Percentiles rank a stretch among this genome's conserved stretches.
phyloP scores from a whole-genome alignment of 2,113 vertebrate species.

The Podilymbus podiceps region DNA sequence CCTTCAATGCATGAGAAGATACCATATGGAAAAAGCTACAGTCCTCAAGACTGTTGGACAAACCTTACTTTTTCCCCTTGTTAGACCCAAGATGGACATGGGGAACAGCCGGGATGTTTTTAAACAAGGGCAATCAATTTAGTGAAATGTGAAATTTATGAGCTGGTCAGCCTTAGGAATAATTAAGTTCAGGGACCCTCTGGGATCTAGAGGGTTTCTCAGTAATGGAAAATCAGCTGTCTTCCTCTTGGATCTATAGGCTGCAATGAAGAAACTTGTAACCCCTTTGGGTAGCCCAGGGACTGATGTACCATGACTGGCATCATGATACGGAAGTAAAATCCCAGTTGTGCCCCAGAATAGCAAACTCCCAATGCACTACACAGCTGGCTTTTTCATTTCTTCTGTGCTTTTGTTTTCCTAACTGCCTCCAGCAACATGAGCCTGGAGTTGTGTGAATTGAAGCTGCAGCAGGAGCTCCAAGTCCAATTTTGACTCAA shows the following conservation, averaged over 20 bases:
- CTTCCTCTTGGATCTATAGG: neutral
- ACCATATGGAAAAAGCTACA: neutral
- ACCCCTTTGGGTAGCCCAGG: neutral
- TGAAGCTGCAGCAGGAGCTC: neutral
- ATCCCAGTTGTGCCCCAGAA: neutral
- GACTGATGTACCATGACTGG: neutral
- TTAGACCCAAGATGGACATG: neutral
- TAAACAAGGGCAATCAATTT: neutral
- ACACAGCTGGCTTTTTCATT: neutral
- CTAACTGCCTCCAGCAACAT: neutral
- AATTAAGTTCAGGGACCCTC: neutral
- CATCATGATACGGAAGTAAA: neutral
- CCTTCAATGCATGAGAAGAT: neutral
- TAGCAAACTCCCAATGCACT: neutral
- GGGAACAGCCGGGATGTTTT: neutral
- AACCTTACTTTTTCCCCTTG: neutral
- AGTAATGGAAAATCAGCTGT: conserved; percentile 4
- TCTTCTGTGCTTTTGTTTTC: neutral
- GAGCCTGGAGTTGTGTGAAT: neutral
- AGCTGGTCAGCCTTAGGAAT: neutral
- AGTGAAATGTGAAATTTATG: neutral
- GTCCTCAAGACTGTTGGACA: neutral
- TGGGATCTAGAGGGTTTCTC: neutral
- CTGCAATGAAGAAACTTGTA: neutral
- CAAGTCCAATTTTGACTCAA: fast-evolving